phyloP scores from a whole-genome alignment of 2,113 vertebrate genomes.

The Myrmophylax atrothorax region DNA sequence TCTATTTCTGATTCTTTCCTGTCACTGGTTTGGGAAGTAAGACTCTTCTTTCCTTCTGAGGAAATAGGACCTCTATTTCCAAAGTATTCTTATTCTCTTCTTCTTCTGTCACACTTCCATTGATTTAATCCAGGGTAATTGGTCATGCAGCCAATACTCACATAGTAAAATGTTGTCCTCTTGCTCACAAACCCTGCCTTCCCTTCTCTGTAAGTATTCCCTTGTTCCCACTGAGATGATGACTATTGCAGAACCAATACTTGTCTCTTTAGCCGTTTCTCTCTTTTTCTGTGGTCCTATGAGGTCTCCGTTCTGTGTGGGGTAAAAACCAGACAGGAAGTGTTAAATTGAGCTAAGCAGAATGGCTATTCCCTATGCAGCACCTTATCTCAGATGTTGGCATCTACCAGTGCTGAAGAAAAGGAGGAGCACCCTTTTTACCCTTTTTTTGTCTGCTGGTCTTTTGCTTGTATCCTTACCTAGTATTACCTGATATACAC shows the following conservation, averaged over 20 bases:
- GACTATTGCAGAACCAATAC: background rate
- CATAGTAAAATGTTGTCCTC: background rate
- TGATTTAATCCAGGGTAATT: background rate
- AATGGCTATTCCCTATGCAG: background rate
- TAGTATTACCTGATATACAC: background rate
- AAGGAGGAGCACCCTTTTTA: background rate
- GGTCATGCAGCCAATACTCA: background rate
- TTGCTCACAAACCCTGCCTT: background rate
- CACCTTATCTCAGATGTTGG: background rate
- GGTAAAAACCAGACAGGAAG: background rate
- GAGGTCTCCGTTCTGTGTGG: background rate
- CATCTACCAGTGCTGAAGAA: background rate
- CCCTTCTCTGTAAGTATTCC: background rate
- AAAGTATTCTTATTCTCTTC: background rate
- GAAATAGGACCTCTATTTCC: background rate
- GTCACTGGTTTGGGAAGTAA: background rate
- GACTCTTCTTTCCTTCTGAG: background rate
- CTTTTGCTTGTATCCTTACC: background rate
- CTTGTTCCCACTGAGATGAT: background rate
- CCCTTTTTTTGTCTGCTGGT: background rate
- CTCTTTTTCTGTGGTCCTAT: background rate
- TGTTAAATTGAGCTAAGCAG: background rate
- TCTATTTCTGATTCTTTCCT: background rate
- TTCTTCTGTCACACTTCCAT: background rate
- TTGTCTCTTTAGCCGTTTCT: background rate